Base-by-base conservation (phyloP, 2,113 vertebrate species). In the Danionella cerebrum region DNA sequence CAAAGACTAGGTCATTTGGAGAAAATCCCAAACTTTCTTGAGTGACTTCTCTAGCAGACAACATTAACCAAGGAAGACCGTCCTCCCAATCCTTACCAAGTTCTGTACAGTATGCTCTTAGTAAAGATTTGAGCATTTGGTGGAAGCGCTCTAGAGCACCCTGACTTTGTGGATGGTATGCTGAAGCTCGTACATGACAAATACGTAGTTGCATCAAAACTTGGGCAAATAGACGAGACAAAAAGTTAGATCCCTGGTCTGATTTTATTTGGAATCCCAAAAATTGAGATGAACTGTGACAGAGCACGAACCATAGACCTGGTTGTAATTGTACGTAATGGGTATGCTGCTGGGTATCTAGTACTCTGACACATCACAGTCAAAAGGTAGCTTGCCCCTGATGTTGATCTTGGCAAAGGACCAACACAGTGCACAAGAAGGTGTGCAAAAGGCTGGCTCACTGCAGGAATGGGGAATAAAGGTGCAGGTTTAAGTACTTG, bases 1-100 rank as follows among this genome's bases (percentile, higher is more conserved):
- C 53, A 16, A 58, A 69, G 8, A 69, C 66, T 8, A 69, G 11
- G 9, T 59, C 18, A 8, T 45, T 57, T 0, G 65, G 41, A 19
- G 38, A 45, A 5, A 68, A 24, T 54, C 65, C 38, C 12, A 19
- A 9, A 12, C 60, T 64, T 16, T 47, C 62, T 10, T 19, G 25
- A 8, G 13, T 13, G 7, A 25, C 45, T 2, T 51, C 9, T 2
- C 29, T 24, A 5, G 12, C 65, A 14, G 57, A 36, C 2, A 63
- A 33, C 10, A 50, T 12, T n/a, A 41, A 47, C 54, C 41, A 69
- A 16, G 48, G 54, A 1, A 69, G 18, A 13, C 53, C 41, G 14
- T 68, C 66, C 18, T 59, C 41, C 66, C 66, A 68, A 14, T 59
- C 22, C 16, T 4, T 7, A 1, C 14, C 7, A 4, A 41, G n/a